Conservation (phyloP, 2,888 invertebrate species). For the Leptopilina syphax region DNA sequence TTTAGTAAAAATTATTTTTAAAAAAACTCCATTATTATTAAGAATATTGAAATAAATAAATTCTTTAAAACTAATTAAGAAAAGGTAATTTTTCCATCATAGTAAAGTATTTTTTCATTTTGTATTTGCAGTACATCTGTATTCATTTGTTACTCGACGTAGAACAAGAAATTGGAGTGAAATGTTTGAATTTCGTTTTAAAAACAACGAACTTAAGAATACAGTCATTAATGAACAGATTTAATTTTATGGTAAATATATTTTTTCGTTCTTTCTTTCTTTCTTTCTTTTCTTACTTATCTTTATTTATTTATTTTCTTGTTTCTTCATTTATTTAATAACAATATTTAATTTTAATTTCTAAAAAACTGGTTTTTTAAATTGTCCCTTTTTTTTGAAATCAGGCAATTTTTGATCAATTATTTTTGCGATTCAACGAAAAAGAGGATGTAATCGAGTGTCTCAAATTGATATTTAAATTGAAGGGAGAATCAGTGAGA, state of each 20-base stretch:
- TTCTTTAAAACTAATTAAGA: no score
- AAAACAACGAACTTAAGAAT: slow-evolving; percentile 80
- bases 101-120: background rate
- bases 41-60: no score
- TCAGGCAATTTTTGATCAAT: slow-evolving; percentile 82
- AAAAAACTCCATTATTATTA: no score
- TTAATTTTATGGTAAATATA: slow-evolving; percentile 78
- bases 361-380: no score
- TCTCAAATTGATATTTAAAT: slow-evolving; percentile 80
- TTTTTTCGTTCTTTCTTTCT: background rate
- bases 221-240: slow-evolving; percentile 81
- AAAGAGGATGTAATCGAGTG: slow-evolving; percentile 81
- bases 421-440: slow-evolving; percentile 82
- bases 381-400: slow-evolving; percentile 36
- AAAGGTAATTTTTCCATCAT: background rate
- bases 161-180: slow-evolving; percentile 79
- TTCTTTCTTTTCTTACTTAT: background rate
- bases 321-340: slow-evolving; percentile 28
- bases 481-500: slow-evolving; percentile 76
- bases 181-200: slow-evolving; percentile 82
- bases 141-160: slow-evolving; percentile 84
- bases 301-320: background rate
- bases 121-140: slow-evolving; percentile 83
- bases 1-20: no score
- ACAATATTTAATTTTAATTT: background rate